phyloP scores from a whole-genome alignment of 2,797 vertebrate species.

The Sylvia borin region DNA sequence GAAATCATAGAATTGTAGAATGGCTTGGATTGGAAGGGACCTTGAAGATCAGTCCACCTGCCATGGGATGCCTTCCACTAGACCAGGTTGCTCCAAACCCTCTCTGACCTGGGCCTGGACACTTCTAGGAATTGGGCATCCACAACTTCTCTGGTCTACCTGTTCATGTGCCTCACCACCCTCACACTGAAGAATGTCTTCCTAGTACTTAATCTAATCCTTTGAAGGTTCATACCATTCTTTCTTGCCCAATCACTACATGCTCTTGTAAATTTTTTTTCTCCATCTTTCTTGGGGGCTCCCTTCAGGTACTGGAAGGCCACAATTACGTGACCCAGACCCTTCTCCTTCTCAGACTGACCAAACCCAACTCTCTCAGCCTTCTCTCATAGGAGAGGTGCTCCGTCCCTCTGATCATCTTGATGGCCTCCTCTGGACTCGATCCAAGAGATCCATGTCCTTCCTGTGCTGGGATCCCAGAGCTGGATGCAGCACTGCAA shows the following conservation, averaged over 20 bases:
- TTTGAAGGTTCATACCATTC: background rate
- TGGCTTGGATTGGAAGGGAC: background rate
- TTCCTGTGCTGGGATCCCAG: background rate
- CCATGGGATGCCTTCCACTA: background rate
- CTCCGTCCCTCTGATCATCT: background rate
- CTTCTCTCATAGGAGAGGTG: background rate
- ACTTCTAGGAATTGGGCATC: background rate
- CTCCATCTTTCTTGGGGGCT: background rate
- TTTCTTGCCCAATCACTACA: background rate
- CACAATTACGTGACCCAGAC: background rate
- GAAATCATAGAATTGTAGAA: background rate
- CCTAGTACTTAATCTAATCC: background rate
- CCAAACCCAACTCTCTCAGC: background rate
- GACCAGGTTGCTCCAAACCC: background rate
- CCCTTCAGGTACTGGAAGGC: background rate
- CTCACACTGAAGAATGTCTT: background rate
- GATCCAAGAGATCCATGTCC: accelerated
- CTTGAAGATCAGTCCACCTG: background rate
- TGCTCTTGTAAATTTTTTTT: background rate
- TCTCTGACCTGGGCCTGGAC: background rate
- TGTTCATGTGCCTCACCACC: background rate
- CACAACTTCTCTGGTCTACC: background rate
- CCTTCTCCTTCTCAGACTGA: background rate
- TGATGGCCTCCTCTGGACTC: background rate
- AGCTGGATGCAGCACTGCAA: background rate